Percentiles rank a stretch among this genome's conserved stretches.
Evolutionary conservation across 2,888 invertebrate species (phyloP).

Genomic region (Platerodrilus igneus): DNA sequence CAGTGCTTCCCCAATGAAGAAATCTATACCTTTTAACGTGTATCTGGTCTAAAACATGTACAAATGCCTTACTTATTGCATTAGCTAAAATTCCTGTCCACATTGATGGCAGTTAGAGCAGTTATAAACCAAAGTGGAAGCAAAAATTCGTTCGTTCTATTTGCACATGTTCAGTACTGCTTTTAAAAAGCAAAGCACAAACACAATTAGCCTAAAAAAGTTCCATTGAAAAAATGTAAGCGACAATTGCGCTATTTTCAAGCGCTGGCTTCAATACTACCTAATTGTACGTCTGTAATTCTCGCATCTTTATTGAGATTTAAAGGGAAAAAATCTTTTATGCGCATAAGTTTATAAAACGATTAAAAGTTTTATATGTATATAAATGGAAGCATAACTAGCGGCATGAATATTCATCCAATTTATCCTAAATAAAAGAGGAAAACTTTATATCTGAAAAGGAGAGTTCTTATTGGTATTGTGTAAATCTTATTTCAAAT

Average conservation of each 20-base stretch:
- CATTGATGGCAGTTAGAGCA: conserved; percentile 1
- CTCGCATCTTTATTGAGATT: conserved; percentile 39
- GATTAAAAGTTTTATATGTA: conserved; percentile 38
- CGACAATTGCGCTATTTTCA: conserved; percentile 40
- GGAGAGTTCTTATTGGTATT: too few species aligned
- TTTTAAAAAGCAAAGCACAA: too few species aligned
- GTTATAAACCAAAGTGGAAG: conserved; percentile 4
- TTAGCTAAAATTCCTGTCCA: conserved; percentile 1
- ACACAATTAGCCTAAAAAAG: conserved; percentile 37
- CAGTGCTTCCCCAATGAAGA: conserved; percentile 18
- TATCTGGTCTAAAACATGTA: background rate
- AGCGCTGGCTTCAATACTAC: conserved; percentile 40
- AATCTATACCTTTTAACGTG: background rate
- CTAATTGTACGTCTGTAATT: conserved; percentile 41
- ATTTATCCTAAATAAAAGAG: too few species aligned
- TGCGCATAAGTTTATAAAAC: conserved; percentile 38
- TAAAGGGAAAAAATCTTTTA: conserved; percentile 38
- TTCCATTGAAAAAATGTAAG: conserved; percentile 40
- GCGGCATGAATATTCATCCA: conserved; percentile 42
- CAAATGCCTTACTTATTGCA: background rate
- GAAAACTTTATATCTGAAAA: too few species aligned
- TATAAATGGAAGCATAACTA: conserved; percentile 41
- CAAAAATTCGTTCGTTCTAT: conserved; percentile 1
- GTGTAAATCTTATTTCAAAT: too few species aligned
- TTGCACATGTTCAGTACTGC: conserved; percentile 21